phyloP scores from a whole-genome alignment of 2,888 invertebrate genomes.

The Phragmatobia fuliginosa region DNA sequence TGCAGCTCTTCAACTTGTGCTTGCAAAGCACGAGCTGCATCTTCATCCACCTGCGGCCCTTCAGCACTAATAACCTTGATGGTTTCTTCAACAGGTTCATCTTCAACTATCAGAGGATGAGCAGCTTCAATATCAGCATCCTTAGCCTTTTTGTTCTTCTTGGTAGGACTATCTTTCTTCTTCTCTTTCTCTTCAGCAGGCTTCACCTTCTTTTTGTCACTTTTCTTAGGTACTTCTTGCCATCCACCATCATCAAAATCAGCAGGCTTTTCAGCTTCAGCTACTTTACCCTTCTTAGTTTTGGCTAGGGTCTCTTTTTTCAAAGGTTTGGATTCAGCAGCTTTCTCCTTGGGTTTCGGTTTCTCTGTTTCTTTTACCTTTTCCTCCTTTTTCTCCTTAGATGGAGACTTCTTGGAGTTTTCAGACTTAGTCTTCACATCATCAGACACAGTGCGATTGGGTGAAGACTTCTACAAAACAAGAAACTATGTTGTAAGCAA shows the following conservation, averaged over 20 bases:
- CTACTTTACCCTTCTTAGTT: constrained; percentile 87
- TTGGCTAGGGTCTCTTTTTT: constrained; percentile 81
- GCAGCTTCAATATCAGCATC: constrained; percentile 78
- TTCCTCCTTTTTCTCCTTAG: constrained; percentile 87
- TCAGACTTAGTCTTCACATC: constrained; percentile 88
- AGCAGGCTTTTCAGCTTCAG: constrained; percentile 88
- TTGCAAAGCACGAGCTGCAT: constrained; percentile 76
- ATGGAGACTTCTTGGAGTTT: constrained; percentile 85
- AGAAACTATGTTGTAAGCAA: constrained; percentile 15
- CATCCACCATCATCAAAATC: constrained; percentile 92
- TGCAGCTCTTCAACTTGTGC: constrained; percentile 83
- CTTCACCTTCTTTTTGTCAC: constrained; percentile 91
- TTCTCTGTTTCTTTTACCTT: constrained; percentile 83
- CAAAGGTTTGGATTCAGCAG: constrained; percentile 67
- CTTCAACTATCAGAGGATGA: constrained; percentile 43
- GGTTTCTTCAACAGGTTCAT: constrained; percentile 72
- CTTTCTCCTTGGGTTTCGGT: constrained; percentile 79
- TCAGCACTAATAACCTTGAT: constrained; percentile 78
- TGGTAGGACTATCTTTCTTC: constrained; percentile 82
- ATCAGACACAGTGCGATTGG: constrained; percentile 87
- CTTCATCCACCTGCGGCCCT: constrained; percentile 77
- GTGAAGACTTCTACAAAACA: constrained; percentile 85
- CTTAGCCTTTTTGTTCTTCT: constrained; percentile 80
- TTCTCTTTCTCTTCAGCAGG: constrained; percentile 85
- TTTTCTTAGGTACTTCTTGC: constrained; percentile 90